Evolutionary conservation across 2,888 invertebrate genomes (phyloP).

Genomic region (Adelphocoris suturalis): DNA sequence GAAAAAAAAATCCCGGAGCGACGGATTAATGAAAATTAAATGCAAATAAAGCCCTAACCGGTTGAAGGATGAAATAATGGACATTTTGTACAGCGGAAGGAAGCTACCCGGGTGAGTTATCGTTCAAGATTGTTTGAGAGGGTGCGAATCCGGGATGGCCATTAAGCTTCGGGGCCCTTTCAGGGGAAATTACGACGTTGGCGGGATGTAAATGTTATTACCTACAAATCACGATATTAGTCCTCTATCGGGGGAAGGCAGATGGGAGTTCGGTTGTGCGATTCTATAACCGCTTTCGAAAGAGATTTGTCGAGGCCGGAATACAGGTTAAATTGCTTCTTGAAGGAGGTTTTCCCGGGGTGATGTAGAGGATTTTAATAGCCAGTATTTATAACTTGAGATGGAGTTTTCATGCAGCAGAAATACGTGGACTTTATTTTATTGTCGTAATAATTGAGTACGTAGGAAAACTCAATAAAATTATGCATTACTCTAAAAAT

Average conservation of each 20-base stretch:
- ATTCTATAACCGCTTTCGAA: constrained; percentile 36
- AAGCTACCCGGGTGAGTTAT: constrained; percentile 22
- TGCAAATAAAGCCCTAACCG: constrained; percentile 55
- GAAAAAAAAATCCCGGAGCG: constrained; percentile 10
- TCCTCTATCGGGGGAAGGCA: constrained; percentile 53
- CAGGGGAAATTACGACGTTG: constrained; percentile 57
- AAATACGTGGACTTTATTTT: too few species aligned
- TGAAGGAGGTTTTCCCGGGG: background rate
- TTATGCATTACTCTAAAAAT: too few species aligned
- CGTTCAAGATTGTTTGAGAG: constrained; percentile 51
- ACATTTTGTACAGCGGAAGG: constrained; percentile 50
- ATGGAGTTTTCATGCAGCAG: too few species aligned
- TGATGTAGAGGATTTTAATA: constrained; percentile 10
- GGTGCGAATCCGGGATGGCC: constrained; percentile 37
- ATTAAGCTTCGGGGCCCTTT: constrained; percentile 11
- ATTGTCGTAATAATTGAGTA: too few species aligned
- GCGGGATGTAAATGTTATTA: constrained; percentile 64
- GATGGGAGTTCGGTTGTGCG: constrained; percentile 47
- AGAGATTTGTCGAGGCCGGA: background rate
- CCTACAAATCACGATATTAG: constrained; percentile 67
- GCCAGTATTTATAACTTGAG: background rate
- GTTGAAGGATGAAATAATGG: constrained; percentile 64
- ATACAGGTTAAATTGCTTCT: constrained; percentile 4
- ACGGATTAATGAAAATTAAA: constrained; percentile 60
- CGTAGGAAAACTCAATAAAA: too few species aligned